Conservation (phyloP, 2,113 vertebrate species). For the Bos indicus region DNA sequence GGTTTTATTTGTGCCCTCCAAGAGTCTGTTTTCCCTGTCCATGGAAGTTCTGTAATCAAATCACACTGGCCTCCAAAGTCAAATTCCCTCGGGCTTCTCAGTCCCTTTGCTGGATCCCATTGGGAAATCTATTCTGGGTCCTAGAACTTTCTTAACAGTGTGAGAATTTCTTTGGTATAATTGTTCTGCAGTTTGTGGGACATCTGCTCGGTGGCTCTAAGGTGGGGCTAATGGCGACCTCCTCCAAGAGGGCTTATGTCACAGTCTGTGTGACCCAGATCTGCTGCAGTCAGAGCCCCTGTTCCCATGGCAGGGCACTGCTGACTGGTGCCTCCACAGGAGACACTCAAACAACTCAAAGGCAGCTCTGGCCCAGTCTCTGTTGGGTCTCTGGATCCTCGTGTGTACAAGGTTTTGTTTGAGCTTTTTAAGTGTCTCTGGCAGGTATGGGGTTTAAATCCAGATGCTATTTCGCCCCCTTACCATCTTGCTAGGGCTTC, state of each 20-base stretch:
- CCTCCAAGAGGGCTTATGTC: neutral
- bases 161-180: neutral
- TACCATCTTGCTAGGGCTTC: neutral
- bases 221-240: neutral
- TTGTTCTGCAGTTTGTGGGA: neutral
- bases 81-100: neutral
- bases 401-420: neutral
- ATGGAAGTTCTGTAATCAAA: neutral
- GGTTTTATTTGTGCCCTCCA: neutral
- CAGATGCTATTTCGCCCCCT: neutral
- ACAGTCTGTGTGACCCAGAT: neutral
- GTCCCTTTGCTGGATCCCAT: neutral
- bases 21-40: neutral
- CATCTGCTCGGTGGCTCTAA: rapidly evolving
- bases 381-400: neutral
- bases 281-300: neutral
- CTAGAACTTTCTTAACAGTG: neutral
- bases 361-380: neutral
- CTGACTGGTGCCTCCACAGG: neutral
- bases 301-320: neutral
- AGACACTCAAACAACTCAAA: neutral
- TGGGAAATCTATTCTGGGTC: neutral
- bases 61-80: neutral
- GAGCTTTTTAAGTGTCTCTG: neutral
- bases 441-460: neutral